Percentiles rank a stretch among this genome's conserved stretches.
phyloP scores from a whole-genome alignment of 2,113 vertebrate species.

The Ammodytes marinus region DNA sequence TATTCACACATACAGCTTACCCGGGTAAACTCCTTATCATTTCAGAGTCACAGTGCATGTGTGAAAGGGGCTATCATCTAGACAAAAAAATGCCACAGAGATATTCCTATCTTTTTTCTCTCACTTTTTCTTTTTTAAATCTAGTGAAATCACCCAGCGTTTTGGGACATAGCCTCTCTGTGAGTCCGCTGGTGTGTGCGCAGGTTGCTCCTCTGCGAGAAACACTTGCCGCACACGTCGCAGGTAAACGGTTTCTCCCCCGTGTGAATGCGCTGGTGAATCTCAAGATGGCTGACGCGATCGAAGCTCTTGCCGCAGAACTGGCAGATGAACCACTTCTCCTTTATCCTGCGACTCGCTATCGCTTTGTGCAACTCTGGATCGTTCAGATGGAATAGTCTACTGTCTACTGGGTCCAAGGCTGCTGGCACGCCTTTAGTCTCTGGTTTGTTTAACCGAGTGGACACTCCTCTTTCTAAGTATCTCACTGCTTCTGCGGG shows the following conservation, averaged over 20 bases:
- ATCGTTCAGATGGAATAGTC: constrained; percentile 53
- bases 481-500: constrained; percentile 22
- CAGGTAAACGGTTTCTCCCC: constrained; percentile 85
- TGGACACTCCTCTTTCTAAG: constrained; percentile 39
- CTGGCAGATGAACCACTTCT: constrained; percentile 85
- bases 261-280: constrained; percentile 84
- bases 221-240: constrained; percentile 75
- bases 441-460: constrained; percentile 46
- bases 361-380: constrained; percentile 50
- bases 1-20: no score
- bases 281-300: constrained; percentile 85
- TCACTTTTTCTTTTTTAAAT: neutral
- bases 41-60: no score
- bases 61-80: neutral
- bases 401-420: constrained; percentile 35
- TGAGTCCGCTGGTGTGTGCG: constrained; percentile 84
- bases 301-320: constrained; percentile 87
- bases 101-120: neutral
- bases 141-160: constrained; percentile 29
- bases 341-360: constrained; percentile 59
- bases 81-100: constrained; percentile 2
- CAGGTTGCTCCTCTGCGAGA: constrained; percentile 85
- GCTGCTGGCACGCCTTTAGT: constrained; percentile 26
- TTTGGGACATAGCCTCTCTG: constrained; percentile 64
- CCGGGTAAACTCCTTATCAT: no score